Conservation (phyloP, 2,797 vertebrate genomes). For the Hydrocynus forskahlii region DNA sequence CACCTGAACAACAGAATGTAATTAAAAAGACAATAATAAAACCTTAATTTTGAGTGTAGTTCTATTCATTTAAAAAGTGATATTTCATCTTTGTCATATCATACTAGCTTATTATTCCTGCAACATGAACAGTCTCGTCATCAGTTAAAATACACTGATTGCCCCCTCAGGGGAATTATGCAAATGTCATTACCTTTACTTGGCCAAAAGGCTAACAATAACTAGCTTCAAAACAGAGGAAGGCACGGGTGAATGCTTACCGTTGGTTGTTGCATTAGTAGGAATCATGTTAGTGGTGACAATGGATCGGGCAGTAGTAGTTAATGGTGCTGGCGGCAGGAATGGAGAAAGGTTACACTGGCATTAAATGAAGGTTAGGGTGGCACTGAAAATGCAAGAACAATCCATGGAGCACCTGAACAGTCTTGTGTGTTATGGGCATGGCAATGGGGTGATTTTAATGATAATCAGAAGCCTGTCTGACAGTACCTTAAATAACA, state of each 20-base stretch:
- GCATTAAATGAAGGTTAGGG: constrained; percentile 44
- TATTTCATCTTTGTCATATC: neutral
- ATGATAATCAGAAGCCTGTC: constrained; percentile 1
- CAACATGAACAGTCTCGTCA: neutral
- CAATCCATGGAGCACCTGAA: constrained; percentile 36
- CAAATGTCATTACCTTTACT: neutral
- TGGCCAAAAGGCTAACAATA: neutral
- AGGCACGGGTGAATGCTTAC: constrained; percentile 76
- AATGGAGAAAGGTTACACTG: constrained; percentile 77
- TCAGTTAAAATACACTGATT: neutral
- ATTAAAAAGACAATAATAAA: neutral
- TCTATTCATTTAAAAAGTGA: neutral
- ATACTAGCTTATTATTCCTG: constrained; percentile 10
- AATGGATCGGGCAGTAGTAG: constrained; percentile 80
- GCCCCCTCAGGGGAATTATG: constrained; percentile 12
- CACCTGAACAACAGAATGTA: neutral
- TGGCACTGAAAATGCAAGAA: constrained; percentile 38
- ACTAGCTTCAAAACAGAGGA: constrained; percentile 12
- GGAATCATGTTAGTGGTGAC: constrained; percentile 86
- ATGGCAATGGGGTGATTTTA: constrained; percentile 25
- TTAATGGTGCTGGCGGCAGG: constrained; percentile 87
- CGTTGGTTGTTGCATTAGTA: constrained; percentile 84
- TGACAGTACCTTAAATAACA: neutral
- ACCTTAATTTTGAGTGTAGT: neutral
- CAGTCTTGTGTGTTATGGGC: constrained; percentile 17